Conservation (phyloP, 1,140 invertebrate species). For the Oscheius sp. region DNA sequence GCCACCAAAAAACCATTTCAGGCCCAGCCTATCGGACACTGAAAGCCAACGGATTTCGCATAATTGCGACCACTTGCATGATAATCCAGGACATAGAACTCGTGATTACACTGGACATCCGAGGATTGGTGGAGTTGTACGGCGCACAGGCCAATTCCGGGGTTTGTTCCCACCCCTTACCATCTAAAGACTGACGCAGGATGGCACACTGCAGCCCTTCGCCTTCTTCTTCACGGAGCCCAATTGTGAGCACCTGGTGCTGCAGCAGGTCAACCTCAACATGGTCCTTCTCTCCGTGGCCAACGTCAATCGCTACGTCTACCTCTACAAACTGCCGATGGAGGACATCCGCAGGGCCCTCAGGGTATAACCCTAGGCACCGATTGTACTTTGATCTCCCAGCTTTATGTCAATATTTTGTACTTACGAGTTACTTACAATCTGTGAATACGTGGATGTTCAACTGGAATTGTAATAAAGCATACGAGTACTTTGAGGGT, state of each 20-base stretch:
- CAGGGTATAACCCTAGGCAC: too few relatives aligned
- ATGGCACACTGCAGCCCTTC: background rate
- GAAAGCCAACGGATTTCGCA: background rate
- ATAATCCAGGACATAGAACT: background rate
- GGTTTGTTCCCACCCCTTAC: background rate
- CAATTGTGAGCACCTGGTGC: background rate
- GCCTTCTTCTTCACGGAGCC: background rate
- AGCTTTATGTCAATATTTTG: too few relatives aligned
- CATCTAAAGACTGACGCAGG: too few relatives aligned
- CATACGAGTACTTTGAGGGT: too few relatives aligned
- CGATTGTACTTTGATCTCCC: too few relatives aligned
- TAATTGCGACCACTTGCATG: background rate
- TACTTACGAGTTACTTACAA: too few relatives aligned
- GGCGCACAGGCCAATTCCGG: background rate
- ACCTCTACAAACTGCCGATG: background rate
- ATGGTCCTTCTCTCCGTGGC: background rate
- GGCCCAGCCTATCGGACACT: background rate
- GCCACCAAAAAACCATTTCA: background rate
- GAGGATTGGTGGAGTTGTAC: background rate
- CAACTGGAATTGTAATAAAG: too few relatives aligned
- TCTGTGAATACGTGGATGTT: too few relatives aligned
- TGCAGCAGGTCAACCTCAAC: background rate
- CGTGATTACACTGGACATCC: background rate
- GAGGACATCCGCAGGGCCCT: background rate
- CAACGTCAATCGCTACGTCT: background rate